phyloP scores from a whole-genome alignment of 2,113 vertebrate species.

The Zingel zingel region DNA sequence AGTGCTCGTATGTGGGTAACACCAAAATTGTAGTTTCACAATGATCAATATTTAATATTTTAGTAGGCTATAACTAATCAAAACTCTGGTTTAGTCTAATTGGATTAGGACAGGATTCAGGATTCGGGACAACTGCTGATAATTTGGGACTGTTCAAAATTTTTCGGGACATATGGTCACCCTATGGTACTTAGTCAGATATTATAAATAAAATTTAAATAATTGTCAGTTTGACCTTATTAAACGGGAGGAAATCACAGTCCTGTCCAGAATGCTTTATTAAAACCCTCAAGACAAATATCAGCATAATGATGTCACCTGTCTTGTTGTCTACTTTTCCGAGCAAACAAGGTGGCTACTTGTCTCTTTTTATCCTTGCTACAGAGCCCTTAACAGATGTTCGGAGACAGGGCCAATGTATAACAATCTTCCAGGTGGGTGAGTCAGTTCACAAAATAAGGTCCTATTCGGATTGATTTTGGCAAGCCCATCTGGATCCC shows the following conservation, averaged over 20 bases:
- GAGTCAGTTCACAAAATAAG: conserved; percentile 27
- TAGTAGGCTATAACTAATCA: too few relatives aligned
- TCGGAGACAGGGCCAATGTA: conserved; percentile 20
- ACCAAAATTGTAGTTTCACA: too few relatives aligned
- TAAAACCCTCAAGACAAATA: not conserved
- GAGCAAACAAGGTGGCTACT: not conserved
- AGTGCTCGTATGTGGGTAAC: too few relatives aligned
- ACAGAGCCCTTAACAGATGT: conserved; percentile 36
- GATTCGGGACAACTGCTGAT: too few relatives aligned
- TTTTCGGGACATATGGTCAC: too few relatives aligned
- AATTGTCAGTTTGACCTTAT: not conserved
- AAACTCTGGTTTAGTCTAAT: too few relatives aligned
- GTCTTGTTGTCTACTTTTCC: conserved; percentile 1
- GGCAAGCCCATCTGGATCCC: conserved; percentile 38
- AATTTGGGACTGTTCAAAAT: too few relatives aligned
- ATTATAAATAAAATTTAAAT: not conserved
- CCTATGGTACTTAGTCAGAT: not conserved
- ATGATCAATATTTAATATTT: too few relatives aligned
- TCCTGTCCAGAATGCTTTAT: too few relatives aligned
- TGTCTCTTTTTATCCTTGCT: conserved; percentile 2
- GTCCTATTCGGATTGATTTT: conserved; percentile 33
- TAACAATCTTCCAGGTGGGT: conserved; percentile 34
- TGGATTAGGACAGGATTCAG: too few relatives aligned
- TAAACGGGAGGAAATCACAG: not conserved
- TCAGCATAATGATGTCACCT: not conserved